phyloP scores from a whole-genome alignment of 2,888 invertebrate genomes.

The Oscheius sp. region DNA sequence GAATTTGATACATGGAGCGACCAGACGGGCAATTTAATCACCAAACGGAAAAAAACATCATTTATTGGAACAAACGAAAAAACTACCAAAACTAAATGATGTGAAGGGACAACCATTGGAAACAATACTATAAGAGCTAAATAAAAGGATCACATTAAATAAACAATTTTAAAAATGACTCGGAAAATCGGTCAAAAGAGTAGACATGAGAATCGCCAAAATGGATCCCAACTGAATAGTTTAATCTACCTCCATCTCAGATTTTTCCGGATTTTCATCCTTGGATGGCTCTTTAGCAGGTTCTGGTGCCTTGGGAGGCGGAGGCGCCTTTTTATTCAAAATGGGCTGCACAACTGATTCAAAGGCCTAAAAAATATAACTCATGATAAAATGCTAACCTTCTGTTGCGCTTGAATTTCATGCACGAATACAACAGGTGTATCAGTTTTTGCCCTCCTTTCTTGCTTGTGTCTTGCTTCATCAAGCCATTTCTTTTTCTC shows the following conservation, averaged over 20 bases:
- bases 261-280: background rate
- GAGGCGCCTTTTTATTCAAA: slow-evolving; percentile 87
- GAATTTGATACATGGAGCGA: too few relatives aligned
- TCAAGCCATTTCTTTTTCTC: slow-evolving; percentile 86
- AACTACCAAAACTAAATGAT: too few relatives aligned
- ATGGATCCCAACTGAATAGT: too few relatives aligned
- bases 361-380: slow-evolving; percentile 72
- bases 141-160: too few relatives aligned
- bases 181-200: background rate
- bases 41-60: too few relatives aligned
- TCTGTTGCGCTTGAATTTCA: slow-evolving; percentile 83
- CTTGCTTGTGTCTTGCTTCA: slow-evolving; percentile 78
- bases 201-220: slow-evolving; percentile 14
- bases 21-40: too few relatives aligned
- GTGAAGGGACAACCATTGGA: too few relatives aligned
- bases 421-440: slow-evolving; percentile 69
- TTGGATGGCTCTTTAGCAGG: slow-evolving; percentile 6
- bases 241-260: slow-evolving; percentile 34
- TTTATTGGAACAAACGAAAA: too few relatives aligned
- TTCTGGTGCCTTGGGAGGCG: slow-evolving; percentile 44
- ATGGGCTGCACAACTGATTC: slow-evolving; percentile 78
- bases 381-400: slow-evolving; percentile 74
- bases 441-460: slow-evolving; percentile 52
- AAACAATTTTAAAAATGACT: too few relatives aligned
- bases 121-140: too few relatives aligned